phyloP scores from a whole-genome alignment of 2,797 vertebrate genomes.

The Monodelphis domestica region DNA sequence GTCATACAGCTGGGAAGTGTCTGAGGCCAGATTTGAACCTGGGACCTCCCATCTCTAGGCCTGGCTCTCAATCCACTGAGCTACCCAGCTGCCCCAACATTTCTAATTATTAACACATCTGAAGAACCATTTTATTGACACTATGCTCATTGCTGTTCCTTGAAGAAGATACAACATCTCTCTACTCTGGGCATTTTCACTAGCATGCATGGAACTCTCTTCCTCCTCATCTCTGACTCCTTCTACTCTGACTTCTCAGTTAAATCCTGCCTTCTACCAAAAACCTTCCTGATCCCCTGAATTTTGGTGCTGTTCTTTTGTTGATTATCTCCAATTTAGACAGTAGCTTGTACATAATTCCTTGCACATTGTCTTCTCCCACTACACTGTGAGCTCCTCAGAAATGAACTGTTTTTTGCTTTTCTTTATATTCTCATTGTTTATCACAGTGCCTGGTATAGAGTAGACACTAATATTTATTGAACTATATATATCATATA shows the following conservation, averaged over 20 bases:
- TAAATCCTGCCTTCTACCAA: not conserved
- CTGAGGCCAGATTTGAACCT: too few species aligned
- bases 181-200: not conserved
- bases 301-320: not conserved
- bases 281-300: not conserved
- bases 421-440: not conserved
- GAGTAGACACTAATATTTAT: not conserved
- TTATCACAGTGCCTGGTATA: not conserved
- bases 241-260: not conserved
- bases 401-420: not conserved
- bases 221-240: not conserved
- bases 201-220: not conserved
- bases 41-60: too few species aligned
- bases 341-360: not conserved
- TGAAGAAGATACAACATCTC: not conserved
- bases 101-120: not conserved
- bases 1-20: too few species aligned
- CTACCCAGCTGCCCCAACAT: too few species aligned
- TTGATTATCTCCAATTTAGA: not conserved
- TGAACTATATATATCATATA: too few species aligned
- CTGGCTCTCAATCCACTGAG: too few species aligned
- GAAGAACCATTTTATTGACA: not conserved
- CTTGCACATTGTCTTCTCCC: not conserved
- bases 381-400: not conserved
- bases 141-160: not conserved